Evolutionary conservation across 2,888 invertebrate species (phyloP).

Genomic region (Dynastes tityus): DNA sequence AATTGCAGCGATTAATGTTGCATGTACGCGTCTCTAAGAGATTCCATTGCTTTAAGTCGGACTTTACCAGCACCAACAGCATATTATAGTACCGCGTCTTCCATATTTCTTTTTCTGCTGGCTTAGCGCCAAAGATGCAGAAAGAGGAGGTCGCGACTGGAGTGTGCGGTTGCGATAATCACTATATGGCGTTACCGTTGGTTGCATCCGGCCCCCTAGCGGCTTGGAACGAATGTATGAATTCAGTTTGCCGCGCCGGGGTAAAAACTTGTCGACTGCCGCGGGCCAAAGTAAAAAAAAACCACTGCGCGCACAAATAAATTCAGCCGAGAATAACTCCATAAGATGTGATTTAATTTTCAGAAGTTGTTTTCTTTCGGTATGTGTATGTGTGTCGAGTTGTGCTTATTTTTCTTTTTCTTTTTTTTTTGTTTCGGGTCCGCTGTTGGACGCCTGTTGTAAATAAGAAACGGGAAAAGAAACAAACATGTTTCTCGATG

Average conservation of each 20-base stretch:
- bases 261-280: slow-evolving; percentile 35
- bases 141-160: slow-evolving; percentile 10
- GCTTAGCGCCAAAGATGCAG: slow-evolving; percentile 13
- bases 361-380: slow-evolving; percentile 30
- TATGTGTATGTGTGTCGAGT: slow-evolving; percentile 1
- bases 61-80: slow-evolving; percentile 13
- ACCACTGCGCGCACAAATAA: slow-evolving; percentile 19
- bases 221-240: slow-evolving; percentile 24
- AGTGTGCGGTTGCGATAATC: slow-evolving; percentile 29
- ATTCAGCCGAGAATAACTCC: slow-evolving; percentile 33
- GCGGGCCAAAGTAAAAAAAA: slow-evolving; percentile 19
- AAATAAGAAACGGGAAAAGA: slow-evolving; percentile 13
- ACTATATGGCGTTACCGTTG: slow-evolving; percentile 28
- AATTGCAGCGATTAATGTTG: slow-evolving; percentile 33
- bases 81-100: neutral
- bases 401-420: slow-evolving; percentile 10
- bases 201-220: slow-evolving; percentile 24
- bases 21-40: slow-evolving; percentile 16
- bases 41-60: slow-evolving; percentile 21
- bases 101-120: slow-evolving; percentile 21
- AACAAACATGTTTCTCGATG: slow-evolving; percentile 24
- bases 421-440: slow-evolving; percentile 10
- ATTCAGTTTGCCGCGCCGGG: slow-evolving; percentile 30
- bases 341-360: slow-evolving; percentile 42
- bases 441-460: neutral